Evolutionary conservation across 2,113 vertebrate genomes (phyloP).

Genomic region (Pimephales promelas): DNA sequence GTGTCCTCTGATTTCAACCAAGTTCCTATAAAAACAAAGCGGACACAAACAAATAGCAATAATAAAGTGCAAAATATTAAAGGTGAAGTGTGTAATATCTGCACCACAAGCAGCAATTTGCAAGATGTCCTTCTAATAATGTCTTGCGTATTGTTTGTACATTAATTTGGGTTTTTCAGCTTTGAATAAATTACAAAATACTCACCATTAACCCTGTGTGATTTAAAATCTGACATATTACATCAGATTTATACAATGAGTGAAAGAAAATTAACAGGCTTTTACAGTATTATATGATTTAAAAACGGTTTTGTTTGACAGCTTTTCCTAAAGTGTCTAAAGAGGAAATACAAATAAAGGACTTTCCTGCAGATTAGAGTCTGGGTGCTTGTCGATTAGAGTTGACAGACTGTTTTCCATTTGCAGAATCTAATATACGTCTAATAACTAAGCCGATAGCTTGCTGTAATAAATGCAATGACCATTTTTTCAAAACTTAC

Average conservation of each 20-base stretch:
- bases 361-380: slow-evolving; percentile 28
- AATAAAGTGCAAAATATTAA: neutral
- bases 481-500: slow-evolving; percentile 46
- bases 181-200: neutral
- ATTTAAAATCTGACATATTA: slow-evolving; percentile 5
- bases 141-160: neutral
- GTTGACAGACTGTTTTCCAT: slow-evolving; percentile 46
- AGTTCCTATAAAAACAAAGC: slow-evolving; percentile 70
- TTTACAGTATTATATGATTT: neutral
- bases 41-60: neutral
- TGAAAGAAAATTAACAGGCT: slow-evolving; percentile 14
- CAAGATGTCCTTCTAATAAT: neutral
- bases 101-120: neutral
- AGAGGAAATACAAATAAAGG: slow-evolving; percentile 17
- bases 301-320: neutral
- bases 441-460: slow-evolving; percentile 46
- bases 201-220: neutral
- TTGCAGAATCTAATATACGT: slow-evolving; percentile 39
- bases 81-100: neutral
- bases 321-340: neutral
- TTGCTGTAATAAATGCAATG: slow-evolving; percentile 42
- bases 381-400: slow-evolving; percentile 45
- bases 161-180: neutral
- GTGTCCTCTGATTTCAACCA: slow-evolving; percentile 93
- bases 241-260: slow-evolving; percentile 13